phyloP scores from a whole-genome alignment of 2,797 vertebrate genomes.

The Anolis apletophallus region DNA sequence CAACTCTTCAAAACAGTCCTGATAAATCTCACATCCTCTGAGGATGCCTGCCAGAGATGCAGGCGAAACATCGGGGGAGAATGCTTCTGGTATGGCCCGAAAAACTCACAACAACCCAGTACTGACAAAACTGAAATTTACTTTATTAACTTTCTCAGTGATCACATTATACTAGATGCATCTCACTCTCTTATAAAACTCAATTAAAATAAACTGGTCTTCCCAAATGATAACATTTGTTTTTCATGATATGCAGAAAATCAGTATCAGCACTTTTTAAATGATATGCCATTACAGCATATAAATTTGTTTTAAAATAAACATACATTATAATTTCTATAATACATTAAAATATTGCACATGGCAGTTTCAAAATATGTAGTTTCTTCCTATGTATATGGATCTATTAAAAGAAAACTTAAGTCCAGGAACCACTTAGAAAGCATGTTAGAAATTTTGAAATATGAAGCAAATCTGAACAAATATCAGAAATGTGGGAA shows the following conservation, averaged over 20 bases:
- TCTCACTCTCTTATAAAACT: constrained; percentile 32
- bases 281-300: constrained; percentile 51
- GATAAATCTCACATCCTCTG: too few species aligned
- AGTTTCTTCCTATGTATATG: constrained; percentile 42
- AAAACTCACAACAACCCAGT: too few species aligned
- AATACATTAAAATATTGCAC: constrained; percentile 77
- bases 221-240: constrained; percentile 29
- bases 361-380: constrained; percentile 53
- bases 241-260: constrained; percentile 34
- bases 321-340: constrained; percentile 62
- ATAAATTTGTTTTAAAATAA: constrained; percentile 57
- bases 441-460: constrained; percentile 34
- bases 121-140: constrained; percentile 21
- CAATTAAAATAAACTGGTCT: constrained; percentile 47
- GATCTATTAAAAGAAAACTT: constrained; percentile 20
- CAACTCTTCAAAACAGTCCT: constrained; percentile 43
- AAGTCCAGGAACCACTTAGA: constrained; percentile 53
- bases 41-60: too few species aligned
- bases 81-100: too few species aligned
- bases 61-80: too few species aligned
- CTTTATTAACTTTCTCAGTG: constrained; percentile 48
- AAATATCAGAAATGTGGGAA: constrained; percentile 41
- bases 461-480: constrained; percentile 47
- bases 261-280: constrained; percentile 48
- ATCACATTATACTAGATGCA: constrained; percentile 14